These are phyloP conservation scores for Drosophila nannoptera DNA, from an alignment of 1,140 invertebrate genomes.

Conservation along the genomic window DNA sequence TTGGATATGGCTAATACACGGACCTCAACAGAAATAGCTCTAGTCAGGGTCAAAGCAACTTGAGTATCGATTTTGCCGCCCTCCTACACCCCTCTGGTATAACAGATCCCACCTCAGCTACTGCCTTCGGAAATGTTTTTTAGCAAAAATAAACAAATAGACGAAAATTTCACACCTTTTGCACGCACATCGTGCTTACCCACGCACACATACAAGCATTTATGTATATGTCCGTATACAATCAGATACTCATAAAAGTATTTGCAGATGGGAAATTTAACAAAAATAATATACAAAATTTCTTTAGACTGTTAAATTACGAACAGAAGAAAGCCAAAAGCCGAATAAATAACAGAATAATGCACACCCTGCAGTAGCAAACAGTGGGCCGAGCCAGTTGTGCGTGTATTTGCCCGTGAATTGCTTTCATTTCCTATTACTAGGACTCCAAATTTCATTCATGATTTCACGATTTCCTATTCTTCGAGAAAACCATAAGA, in stretches of 20 bases:
- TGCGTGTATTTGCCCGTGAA: no score
- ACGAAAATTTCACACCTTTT: conserved; percentile 64
- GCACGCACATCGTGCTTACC: conserved; percentile 34
- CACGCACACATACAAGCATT: neutral
- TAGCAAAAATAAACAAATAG: conserved; percentile 66
- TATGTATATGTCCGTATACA: conserved; percentile 3
- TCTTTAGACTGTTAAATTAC: conserved; percentile 34
- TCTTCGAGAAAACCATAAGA: no score
- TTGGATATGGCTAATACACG: conserved; percentile 35
- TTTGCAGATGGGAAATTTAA: conserved; percentile 33
- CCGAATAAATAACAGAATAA: conserved; percentile 29
- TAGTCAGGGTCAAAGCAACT: conserved; percentile 68
- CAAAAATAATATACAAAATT: conserved; percentile 24
- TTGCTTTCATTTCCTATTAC: no score
- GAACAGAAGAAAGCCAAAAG: conserved; percentile 31
- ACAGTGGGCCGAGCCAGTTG: neutral
- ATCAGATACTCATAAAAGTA: conserved; percentile 21
- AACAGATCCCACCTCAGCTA: conserved; percentile 40
- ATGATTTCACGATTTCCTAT: no score
- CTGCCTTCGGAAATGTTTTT: conserved; percentile 61
- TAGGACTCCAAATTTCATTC: no score
- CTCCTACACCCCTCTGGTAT: neutral
- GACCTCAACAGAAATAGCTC: conserved; percentile 47
- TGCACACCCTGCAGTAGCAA: no score
- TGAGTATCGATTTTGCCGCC: conserved; percentile 70